A percentile compares a stretch with the other conserved stretches of the same genome.
Conservation (phyloP, 2,113 vertebrate species). For the Neomonachus schauinslandi region DNA sequence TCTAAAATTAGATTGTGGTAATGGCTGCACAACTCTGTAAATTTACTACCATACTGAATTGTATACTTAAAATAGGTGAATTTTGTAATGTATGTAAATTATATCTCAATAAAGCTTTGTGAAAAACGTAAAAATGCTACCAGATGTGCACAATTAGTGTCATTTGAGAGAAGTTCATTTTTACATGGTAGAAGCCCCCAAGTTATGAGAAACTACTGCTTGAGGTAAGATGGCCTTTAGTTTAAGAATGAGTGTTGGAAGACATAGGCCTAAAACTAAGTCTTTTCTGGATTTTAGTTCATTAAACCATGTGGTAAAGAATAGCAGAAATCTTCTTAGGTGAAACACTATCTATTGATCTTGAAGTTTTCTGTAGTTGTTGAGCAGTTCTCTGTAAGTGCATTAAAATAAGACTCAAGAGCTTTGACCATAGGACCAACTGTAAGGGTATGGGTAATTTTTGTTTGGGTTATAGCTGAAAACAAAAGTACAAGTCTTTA, state of each 20-base stretch:
- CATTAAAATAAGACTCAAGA: background rate
- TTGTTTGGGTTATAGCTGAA: background rate
- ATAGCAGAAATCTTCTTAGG: background rate
- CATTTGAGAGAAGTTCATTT: too few relatives aligned
- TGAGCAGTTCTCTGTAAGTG: background rate
- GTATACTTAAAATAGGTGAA: too few relatives aligned
- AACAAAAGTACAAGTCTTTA: background rate
- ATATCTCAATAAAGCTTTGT: too few relatives aligned
- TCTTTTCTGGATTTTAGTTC: background rate
- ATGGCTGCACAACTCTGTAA: too few relatives aligned
- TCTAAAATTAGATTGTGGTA: too few relatives aligned
- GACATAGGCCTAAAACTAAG: background rate
- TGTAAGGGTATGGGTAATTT: background rate
- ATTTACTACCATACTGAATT: too few relatives aligned
- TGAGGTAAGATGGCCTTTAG: background rate
- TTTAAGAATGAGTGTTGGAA: background rate
- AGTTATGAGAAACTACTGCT: background rate
- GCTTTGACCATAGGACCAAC: background rate
- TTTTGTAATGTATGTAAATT: too few relatives aligned
- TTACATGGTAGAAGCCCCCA: too few relatives aligned
- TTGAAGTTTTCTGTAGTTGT: background rate
- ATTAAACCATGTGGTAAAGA: background rate
- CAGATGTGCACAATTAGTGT: background rate
- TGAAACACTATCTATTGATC: background rate
- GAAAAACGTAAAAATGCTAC: background rate